Conservation (phyloP, 2,113 vertebrate genomes). For the Xyliphius kryptos region DNA sequence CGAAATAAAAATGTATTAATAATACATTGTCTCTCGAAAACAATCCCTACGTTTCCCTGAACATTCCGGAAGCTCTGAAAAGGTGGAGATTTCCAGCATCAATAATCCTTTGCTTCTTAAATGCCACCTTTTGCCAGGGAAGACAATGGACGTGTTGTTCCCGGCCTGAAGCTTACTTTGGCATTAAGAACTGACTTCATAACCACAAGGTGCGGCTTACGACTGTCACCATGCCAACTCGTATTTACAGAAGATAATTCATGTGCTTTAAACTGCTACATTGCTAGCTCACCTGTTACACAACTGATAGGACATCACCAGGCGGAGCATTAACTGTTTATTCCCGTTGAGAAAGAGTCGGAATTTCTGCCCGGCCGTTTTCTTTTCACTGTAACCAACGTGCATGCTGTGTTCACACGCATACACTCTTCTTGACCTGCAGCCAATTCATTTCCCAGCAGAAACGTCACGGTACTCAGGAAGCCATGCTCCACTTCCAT, state of each 20-base stretch:
- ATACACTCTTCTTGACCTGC: neutral
- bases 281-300: slow-evolving; percentile 5
- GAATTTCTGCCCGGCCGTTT: too few species aligned
- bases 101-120: slow-evolving; percentile 16
- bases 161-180: slow-evolving; percentile 37
- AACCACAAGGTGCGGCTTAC: slow-evolving; percentile 15
- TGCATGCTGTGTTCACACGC: neutral
- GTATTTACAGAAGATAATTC: slow-evolving; percentile 29
- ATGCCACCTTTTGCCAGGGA: slow-evolving; percentile 15
- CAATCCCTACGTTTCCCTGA: neutral
- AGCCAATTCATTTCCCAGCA: slow-evolving; percentile 17
- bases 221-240: slow-evolving; percentile 14
- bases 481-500: slow-evolving; percentile 7
- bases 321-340: too few species aligned
- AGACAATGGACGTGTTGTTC: slow-evolving; percentile 48
- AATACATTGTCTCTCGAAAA: too few species aligned
- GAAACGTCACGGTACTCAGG: slow-evolving; percentile 9
- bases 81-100: neutral
- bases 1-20: too few species aligned
- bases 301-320: slow-evolving; percentile 1
- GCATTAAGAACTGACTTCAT: slow-evolving; percentile 16
- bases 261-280: slow-evolving; percentile 9
- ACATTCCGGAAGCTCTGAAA: too few species aligned
- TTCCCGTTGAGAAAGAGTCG: too few species aligned
- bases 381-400: neutral